Percentiles rank a stretch among this genome's conserved stretches.
Conservation (phyloP, 2,113 vertebrate genomes). For the Ptilorrhoa leucosticta region DNA sequence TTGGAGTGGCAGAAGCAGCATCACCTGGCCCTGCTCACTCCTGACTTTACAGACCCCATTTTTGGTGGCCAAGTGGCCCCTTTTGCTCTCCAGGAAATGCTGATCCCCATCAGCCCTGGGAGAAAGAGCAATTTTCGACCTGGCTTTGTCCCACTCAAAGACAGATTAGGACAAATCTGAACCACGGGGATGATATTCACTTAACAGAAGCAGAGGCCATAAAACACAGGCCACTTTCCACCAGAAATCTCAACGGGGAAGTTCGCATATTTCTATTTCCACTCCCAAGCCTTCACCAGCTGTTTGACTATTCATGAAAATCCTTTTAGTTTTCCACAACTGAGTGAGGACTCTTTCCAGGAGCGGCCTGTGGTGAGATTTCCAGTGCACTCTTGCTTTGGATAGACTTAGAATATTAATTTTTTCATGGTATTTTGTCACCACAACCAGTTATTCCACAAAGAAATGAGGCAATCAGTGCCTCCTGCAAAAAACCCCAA, state of each 20-base stretch:
- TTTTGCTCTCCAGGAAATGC: neutral
- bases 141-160: neutral
- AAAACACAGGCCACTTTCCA: neutral
- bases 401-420: neutral
- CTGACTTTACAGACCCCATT: neutral
- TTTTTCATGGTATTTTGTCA: slow-evolving; percentile 1
- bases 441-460: neutral
- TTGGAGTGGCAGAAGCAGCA: neutral
- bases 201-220: neutral
- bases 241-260: neutral
- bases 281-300: neutral
- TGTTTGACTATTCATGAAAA: slow-evolving; percentile 9
- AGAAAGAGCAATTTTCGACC: neutral
- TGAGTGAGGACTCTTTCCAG: slow-evolving; percentile 15
- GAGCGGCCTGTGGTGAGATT: neutral
- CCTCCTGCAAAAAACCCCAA: neutral
- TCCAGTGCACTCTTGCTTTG: neutral
- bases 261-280: neutral
- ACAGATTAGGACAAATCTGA: neutral
- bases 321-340: neutral
- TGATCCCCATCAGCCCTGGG: neutral
- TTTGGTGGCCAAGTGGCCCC: neutral
- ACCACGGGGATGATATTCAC: neutral
- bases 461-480: neutral
- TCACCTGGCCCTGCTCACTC: neutral